Evolutionary conservation across 2,888 invertebrate genomes (phyloP), one percentile per base, ranked within the genome.

Genomic region (Noctua pronuba): DNA sequence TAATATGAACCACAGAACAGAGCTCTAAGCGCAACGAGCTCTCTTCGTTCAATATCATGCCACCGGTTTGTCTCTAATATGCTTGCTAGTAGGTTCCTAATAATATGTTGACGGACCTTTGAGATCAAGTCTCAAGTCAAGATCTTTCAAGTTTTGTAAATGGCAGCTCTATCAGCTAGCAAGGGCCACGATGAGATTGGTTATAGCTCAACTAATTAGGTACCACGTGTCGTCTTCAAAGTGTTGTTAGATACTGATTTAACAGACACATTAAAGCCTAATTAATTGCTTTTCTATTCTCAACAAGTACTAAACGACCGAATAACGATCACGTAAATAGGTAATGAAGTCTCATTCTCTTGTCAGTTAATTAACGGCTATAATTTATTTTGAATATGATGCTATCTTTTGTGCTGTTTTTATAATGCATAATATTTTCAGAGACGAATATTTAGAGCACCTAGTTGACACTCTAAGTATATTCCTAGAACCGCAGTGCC

Each of bases 401-500:
- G 10, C 4, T 18, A 38, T 38, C 11, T 49, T 73, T 52, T 58
- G 24, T 24, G n/a, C 24, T 16, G 24, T 38, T 38, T 44, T 44
- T 31, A 18, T 11, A 11, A n/a, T 31, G 11, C 31, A 3, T 66
- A n/a, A 38, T 38, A 13, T 24, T 35, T 69, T 69, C 21, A 21
- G 13, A 16, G 6, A 58, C n/a, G 44, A 28, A 38, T 76, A 52
- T 44, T 24, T 44, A 28, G 8, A 55, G 65, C 4, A 38, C 35
- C 58, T 38, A n/a, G 18, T 38, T 31, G 10, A 18, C 35, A 46
- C 5, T 49, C 28, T 58, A 58, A 16, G 16, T 58, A 18, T 35
- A 75, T 82, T 64, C 7, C 5, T 49, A 64, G 62, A 76, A 46
- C 28, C 18, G 31, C 18, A 60, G 31, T 73, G 60, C 3, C 60